Base-by-base conservation (phyloP, 2,888 invertebrate species). In the Phorcus lineatus region DNA sequence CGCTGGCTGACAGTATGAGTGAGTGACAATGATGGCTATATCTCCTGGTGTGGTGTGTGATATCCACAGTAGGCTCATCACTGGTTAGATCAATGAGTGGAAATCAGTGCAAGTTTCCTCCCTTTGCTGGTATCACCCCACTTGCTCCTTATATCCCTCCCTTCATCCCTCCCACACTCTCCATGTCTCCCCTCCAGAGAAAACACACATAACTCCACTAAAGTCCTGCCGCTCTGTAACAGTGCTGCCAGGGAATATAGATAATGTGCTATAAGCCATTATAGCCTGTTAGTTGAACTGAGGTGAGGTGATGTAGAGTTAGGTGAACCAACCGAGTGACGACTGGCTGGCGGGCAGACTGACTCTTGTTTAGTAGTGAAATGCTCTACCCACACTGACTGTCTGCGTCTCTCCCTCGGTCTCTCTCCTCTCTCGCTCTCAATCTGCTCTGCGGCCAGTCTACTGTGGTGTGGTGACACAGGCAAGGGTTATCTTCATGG, bases 11-110 rank as follows among this genome's bases (percentile, higher is more conserved):
- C 6, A 7, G 57, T 19, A 57, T 4, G 57, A 57, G 22, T 22
- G 57, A 22, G 24, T 57, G 57, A 57, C 57, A 22, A 16, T 70
- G 16, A n/a, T 36, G 28, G 31, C n/a, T 31, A 11, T 70, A 36
- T 70, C 19, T 70, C 40, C 70, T 16, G 36, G 17, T 36, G 11
- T 16, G 11, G 19, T 70, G 40, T 70, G n/a, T 24, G 28, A 31
- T 19, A 28, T 40, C 17, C 70, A 19, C 36, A 16, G 36, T 2
- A 36, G 16, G 36, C 28, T 36, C 11, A 19, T 19, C 70, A 36
- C 36, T 57, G 36, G 31, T 17, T 36, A 70, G 70, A 70, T 70
- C 70, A 70, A 70, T 70, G 70, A 70, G 36, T 70, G 24, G 24
- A 24, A 62, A 28, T 28, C 28, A 62, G 28, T 24, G n/a, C 62